Conservation (phyloP, 1,140 invertebrate genomes). For the Phymastichus coffea region DNA sequence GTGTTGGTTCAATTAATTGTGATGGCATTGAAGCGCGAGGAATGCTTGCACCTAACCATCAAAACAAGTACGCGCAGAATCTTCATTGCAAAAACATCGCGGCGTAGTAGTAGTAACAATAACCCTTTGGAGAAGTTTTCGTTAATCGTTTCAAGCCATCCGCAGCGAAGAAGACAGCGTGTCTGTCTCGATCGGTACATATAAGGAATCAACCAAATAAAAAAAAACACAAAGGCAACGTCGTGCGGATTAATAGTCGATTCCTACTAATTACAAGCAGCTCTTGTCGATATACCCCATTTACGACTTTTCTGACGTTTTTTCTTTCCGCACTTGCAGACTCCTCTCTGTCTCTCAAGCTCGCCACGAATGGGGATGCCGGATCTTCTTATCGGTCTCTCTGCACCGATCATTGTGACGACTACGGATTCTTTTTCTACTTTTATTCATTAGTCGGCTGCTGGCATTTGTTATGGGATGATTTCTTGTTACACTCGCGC, state of each 20-base stretch:
- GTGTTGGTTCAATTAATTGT: too few species aligned
- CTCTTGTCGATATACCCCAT: slow-evolving; percentile 31
- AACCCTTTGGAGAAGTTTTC: too few species aligned
- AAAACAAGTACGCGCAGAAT: too few species aligned
- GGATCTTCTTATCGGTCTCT: slow-evolving; percentile 3
- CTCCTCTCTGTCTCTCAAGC: slow-evolving; percentile 10
- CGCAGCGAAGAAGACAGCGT: too few species aligned
- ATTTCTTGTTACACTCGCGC: slow-evolving; percentile 2
- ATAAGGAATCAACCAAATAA: too few species aligned
- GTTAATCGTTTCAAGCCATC: too few species aligned
- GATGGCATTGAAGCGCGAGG: too few species aligned
- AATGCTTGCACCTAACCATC: too few species aligned
- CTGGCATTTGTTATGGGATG: slow-evolving; percentile 7
- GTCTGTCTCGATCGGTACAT: too few species aligned
- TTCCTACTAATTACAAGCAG: slow-evolving; percentile 48
- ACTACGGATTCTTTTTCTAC: not conserved
- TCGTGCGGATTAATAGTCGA: slow-evolving; percentile 50
- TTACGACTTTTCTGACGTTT: slow-evolving; percentile 17
- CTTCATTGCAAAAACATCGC: too few species aligned
- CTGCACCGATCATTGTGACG: slow-evolving; percentile 1
- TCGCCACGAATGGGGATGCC: not conserved
- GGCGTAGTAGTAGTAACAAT: too few species aligned
- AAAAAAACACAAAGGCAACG: too few species aligned
- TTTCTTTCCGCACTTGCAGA: slow-evolving; percentile 20
- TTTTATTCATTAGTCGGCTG: slow-evolving; percentile 15